Conservation (phyloP, 23 tunicate species). For the Trididemnum miniatum region DNA sequence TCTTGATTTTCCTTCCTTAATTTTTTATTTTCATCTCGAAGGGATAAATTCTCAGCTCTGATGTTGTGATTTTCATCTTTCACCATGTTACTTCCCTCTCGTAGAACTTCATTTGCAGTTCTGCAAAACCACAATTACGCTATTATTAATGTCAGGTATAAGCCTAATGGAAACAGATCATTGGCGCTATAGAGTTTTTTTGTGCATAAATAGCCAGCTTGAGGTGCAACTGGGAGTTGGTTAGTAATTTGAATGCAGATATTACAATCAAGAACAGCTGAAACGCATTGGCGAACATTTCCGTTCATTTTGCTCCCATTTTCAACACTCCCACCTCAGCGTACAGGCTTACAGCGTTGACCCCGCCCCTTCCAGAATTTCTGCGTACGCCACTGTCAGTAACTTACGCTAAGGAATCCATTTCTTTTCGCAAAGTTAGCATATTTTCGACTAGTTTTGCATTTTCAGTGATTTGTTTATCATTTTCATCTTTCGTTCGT, state of each 20-base stretch:
- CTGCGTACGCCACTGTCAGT: no score
- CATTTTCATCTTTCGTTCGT: constrained; percentile 60
- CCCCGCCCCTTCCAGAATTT: no score
- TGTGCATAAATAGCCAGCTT: not conserved
- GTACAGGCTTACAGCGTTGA: no score
- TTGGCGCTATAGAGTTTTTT: no score
- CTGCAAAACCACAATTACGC: not conserved
- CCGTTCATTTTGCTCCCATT: no score
- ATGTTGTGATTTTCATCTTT: constrained; percentile 65
- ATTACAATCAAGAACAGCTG: no score
- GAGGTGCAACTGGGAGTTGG: not conserved
- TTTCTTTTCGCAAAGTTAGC: constrained; percentile 47
- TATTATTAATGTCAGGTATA: no score
- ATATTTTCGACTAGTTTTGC: constrained; percentile 50
- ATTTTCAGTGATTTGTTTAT: constrained; percentile 27
- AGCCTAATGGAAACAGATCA: no score
- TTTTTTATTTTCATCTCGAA: constrained; percentile 86
- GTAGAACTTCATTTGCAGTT: not conserved
- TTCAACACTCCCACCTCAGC: no score
- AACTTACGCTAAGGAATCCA: constrained; percentile 19
- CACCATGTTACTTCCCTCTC: not conserved
- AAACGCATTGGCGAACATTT: no score
- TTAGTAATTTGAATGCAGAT: no score
- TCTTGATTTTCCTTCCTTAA: constrained; percentile 79
- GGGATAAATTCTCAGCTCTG: constrained; percentile 57